These are phyloP conservation scores for Drosophila murphyi DNA, from an alignment of 1,140 invertebrate genomes.

Conservation along the genomic window DNA sequence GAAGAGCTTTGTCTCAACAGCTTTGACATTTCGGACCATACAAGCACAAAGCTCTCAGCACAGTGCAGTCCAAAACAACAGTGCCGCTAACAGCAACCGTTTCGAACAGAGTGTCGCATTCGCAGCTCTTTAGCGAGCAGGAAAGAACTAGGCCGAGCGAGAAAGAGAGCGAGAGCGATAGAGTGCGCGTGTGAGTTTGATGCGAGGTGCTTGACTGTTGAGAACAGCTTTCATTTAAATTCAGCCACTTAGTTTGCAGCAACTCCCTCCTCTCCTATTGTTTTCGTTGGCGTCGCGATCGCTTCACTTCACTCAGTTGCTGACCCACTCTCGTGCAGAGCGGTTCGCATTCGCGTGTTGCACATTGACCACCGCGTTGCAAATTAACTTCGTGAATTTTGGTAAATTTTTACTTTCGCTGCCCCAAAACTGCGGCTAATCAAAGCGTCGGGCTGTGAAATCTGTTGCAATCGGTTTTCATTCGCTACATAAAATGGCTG, in stretches of 20 bases:
- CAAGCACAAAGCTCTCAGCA: conserved; percentile 26
- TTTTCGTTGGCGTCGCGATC: conserved; percentile 40
- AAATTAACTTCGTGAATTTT: conserved; percentile 11
- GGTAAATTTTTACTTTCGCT: conserved; percentile 30
- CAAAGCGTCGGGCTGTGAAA: conserved; percentile 31
- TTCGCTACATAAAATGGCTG: conserved; percentile 39
- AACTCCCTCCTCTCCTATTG: conserved; percentile 7
- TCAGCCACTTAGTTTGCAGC: neutral
- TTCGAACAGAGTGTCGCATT: neutral
- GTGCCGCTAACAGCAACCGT: neutral
- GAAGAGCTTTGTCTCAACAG: neutral
- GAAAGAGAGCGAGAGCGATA: neutral
- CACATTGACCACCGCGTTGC: neutral
- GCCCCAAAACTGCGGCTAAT: conserved; percentile 10
- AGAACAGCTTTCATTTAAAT: conserved; percentile 27
- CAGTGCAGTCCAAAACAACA: conserved; percentile 32
- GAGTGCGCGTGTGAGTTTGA: neutral
- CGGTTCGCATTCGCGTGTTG: conserved; percentile 11
- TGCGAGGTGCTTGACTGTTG: neutral
- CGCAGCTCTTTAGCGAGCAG: conserved; percentile 22
- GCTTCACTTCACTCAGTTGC: conserved; percentile 46
- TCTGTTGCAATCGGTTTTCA: conserved; percentile 19
- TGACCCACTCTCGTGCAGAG: conserved; percentile 42
- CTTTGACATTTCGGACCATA: neutral
- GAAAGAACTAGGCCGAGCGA: neutral